Conservation (phyloP, 2,888 invertebrate species). For the Morinoia aosen region DNA sequence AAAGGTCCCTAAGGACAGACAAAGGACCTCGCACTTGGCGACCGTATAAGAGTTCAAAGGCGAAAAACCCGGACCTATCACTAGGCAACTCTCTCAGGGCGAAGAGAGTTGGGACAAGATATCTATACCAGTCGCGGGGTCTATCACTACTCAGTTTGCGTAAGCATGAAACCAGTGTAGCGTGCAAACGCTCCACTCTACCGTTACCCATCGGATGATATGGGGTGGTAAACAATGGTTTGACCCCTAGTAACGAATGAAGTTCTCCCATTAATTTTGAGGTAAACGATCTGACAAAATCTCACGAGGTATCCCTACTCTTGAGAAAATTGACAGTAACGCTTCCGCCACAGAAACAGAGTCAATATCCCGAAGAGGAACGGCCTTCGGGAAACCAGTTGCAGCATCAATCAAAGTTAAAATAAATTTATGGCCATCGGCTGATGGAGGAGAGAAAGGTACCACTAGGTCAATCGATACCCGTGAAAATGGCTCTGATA, state of each 20-base stretch:
- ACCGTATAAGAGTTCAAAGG: too few relatives aligned
- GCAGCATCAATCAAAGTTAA: too few relatives aligned
- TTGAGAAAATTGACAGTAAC: neutral
- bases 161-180: neutral
- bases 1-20: too few relatives aligned
- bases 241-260: too few relatives aligned
- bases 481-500: neutral
- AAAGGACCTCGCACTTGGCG: too few relatives aligned
- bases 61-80: slow-evolving; percentile 41
- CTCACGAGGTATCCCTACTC: too few relatives aligned
- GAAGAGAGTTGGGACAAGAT: too few relatives aligned
- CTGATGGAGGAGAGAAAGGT: neutral
- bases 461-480: slow-evolving; percentile 46
- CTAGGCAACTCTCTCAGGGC: slow-evolving; percentile 54
- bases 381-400: slow-evolving; percentile 51
- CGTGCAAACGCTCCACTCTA: neutral
- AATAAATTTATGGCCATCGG: slow-evolving; percentile 18
- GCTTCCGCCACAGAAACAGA: slow-evolving; percentile 47
- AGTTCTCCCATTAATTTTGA: too few relatives aligned
- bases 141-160: slow-evolving; percentile 31
- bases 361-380: slow-evolving; percentile 36
- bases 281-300: too few relatives aligned
- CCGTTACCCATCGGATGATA: slow-evolving; percentile 12
- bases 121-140: slow-evolving; percentile 41
- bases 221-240: too few relatives aligned